These are phyloP conservation scores for Drosophila teissieri DNA, from an alignment of 1,140 invertebrate species.

Conservation along the genomic window DNA sequence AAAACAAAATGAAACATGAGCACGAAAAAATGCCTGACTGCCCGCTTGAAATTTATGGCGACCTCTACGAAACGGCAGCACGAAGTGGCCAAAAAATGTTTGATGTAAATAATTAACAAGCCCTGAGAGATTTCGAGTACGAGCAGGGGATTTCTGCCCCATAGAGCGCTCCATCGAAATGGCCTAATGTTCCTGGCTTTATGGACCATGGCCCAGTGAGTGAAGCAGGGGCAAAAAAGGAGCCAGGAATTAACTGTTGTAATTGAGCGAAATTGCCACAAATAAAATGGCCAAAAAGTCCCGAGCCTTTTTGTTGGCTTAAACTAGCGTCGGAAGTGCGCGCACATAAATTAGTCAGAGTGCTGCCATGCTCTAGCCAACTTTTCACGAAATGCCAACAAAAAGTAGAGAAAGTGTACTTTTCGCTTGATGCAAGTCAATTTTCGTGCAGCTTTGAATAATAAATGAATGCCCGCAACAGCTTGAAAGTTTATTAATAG, in stretches of 20 bases:
- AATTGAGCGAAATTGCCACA: constrained; percentile 68
- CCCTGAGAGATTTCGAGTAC: constrained; percentile 11
- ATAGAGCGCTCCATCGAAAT: constrained; percentile 7
- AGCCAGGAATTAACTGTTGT: constrained; percentile 49
- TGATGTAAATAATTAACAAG: constrained; percentile 75
- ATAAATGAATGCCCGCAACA: constrained; percentile 15
- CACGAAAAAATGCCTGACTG: constrained; percentile 12
- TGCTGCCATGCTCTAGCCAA: background rate
- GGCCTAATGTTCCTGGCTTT: constrained; percentile 36
- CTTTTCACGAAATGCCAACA: background rate
- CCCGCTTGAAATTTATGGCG: constrained; percentile 40
- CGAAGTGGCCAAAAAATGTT: constrained; percentile 38
- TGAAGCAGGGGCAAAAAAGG: constrained; percentile 15
- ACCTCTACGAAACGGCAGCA: constrained; percentile 7
- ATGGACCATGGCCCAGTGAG: constrained; percentile 20
- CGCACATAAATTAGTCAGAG: constrained; percentile 58
- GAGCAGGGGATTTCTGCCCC: constrained; percentile 17
- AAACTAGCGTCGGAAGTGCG: constrained; percentile 35
- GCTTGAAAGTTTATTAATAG: constrained; percentile 26
- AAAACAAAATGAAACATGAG: constrained; percentile 43
- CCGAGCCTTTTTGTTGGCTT: constrained; percentile 14
- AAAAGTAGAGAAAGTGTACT: background rate
- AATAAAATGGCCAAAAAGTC: constrained; percentile 42
- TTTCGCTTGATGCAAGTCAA: constrained; percentile 1
- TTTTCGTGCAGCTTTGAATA: constrained; percentile 24